A percentile compares a stretch with the other conserved stretches of the same genome.
These are phyloP conservation scores for Morinoia aosen DNA, from an alignment of 2,888 invertebrate species.

Conservation along the genomic window DNA sequence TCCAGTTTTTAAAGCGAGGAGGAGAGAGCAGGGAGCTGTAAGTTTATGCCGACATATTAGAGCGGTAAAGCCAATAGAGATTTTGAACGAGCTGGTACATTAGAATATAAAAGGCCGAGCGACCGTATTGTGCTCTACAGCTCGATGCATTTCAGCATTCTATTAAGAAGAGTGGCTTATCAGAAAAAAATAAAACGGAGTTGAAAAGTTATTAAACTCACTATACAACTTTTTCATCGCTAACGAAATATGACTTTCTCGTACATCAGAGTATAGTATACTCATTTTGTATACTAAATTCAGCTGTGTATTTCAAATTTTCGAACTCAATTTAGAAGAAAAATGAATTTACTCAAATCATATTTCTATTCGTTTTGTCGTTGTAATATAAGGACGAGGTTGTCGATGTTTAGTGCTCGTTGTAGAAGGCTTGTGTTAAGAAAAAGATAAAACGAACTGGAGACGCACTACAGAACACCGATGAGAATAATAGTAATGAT, in stretches of 20 bases:
- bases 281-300: neutral
- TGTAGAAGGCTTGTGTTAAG: neutral
- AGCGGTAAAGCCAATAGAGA: neutral
- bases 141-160: neutral
- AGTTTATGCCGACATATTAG: slow-evolving; percentile 23
- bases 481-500: neutral
- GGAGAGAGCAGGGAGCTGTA: neutral
- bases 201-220: neutral
- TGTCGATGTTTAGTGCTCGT: neutral
- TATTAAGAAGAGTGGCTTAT: neutral
- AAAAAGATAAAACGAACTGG: too few relatives aligned
- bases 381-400: neutral
- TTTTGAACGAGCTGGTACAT: neutral
- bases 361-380: neutral
- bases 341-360: neutral
- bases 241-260: neutral
- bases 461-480: too few relatives aligned
- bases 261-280: neutral
- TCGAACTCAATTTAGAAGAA: neutral
- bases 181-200: neutral
- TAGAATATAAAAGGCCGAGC: neutral
- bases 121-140: neutral
- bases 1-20: neutral
- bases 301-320: neutral
- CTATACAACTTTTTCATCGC: neutral